Percentiles rank a stretch among this genome's conserved stretches.
Evolutionary conservation across 2,797 vertebrate species (phyloP).

Genomic region (Manis crassicaudata): DNA sequence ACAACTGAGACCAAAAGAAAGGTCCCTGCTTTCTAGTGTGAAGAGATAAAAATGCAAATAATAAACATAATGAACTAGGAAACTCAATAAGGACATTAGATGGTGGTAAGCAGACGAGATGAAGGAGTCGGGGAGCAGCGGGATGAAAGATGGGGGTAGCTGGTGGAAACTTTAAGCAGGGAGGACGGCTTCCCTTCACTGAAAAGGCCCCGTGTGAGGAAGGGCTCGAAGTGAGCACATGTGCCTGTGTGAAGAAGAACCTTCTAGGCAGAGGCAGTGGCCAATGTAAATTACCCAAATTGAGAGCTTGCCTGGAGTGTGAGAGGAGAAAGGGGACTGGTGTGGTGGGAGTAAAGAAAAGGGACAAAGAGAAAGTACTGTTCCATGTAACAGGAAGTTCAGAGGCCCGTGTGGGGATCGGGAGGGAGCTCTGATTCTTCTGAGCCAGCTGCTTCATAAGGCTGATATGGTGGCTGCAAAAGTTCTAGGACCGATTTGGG

Average conservation of each 20-base stretch:
- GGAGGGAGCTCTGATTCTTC: neutral
- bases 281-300: neutral
- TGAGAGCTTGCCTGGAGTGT: no score
- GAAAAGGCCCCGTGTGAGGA: neutral
- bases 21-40: neutral
- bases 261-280: neutral
- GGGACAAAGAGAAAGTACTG: neutral
- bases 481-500: neutral
- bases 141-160: neutral
- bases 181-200: neutral
- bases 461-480: neutral
- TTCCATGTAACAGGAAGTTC: neutral
- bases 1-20: neutral
- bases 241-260: neutral
- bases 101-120: neutral
- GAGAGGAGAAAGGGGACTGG: no score
- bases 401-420: neutral
- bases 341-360: no score
- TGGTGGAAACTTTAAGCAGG: neutral
- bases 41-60: conserved; percentile 32
- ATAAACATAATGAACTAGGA: neutral
- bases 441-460: neutral
- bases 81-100: neutral
- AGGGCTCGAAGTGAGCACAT: neutral
- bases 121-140: neutral